phyloP scores from a whole-genome alignment of 2,797 vertebrate genomes.

The Micropoecilia bifurca region DNA sequence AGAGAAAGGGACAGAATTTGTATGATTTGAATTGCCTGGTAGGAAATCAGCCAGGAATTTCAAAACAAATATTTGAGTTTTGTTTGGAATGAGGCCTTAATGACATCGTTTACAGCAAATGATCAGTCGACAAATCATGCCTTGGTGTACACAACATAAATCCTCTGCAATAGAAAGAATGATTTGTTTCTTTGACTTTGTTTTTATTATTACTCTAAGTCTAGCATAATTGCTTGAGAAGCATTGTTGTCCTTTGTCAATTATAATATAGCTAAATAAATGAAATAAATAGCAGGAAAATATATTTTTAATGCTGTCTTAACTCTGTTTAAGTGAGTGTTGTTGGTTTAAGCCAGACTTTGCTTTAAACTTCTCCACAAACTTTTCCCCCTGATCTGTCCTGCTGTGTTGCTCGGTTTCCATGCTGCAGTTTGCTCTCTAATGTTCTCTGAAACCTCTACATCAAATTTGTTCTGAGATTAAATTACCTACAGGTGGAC shows the following conservation, averaged over 20 bases:
- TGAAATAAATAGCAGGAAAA: not conserved
- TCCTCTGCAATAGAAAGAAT: not conserved
- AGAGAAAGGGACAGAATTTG: not conserved
- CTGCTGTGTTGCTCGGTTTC: not conserved
- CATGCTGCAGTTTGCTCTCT: not conserved
- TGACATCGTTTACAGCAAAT: not conserved
- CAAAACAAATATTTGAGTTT: not conserved
- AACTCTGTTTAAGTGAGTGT: not conserved
- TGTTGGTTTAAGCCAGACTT: not conserved
- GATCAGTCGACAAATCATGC: not conserved
- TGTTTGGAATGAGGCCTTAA: not conserved
- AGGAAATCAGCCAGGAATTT: not conserved
- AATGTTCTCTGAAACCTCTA: not conserved
- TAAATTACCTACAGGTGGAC: not conserved
- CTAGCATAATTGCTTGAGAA: not conserved
- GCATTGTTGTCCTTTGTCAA: not conserved
- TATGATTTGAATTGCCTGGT: not conserved
- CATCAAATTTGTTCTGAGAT: constrained; percentile 5
- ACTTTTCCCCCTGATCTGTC: not conserved
- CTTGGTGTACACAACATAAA: not conserved
- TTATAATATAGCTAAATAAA: not conserved
- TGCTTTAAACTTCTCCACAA: not conserved
- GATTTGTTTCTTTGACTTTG: not conserved
- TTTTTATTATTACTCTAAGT: not conserved
- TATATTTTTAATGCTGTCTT: not conserved